Evolutionary conservation across 2,113 vertebrate genomes (phyloP), one percentile per base, ranked within the genome.

Genomic region (Ramphastos sulfuratus): DNA sequence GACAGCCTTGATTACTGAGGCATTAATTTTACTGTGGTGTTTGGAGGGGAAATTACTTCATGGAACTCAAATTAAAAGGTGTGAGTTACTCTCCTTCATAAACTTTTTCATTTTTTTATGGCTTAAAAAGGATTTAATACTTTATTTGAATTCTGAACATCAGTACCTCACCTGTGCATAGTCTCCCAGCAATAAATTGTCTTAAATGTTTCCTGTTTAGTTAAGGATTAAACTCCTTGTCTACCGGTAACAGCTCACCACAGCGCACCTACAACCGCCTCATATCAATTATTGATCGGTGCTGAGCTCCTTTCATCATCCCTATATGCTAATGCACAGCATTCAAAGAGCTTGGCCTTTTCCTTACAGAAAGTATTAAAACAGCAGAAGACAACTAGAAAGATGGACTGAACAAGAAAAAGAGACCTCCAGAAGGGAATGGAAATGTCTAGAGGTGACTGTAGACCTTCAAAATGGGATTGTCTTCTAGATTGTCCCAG

Each of bases 131-230:
- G 75, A 86, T 93, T 83, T 86, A 87, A 92, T 86, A 86, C 48
- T 69, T 39, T 60, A 70, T 66, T 78, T 72, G 79, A 85, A 89
- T 87, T 82, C 85, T 65, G 87, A 82, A 61, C 21, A 6, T 73
- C 90, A 55, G 74, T 42, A 59, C 9, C 21, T 44, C 44, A 30
- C 85, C 86, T 71, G 92, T 89, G 93, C 64, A 67, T 69, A 77
- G 35, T 48, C 8, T 60, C 87, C 80, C 55, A 78, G 85, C 17
- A 91, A 60, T 88, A 93, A 92, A 90, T 93, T 95, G 90, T 90
- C 85, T 86, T 92, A 82, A 91, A 83, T 31, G 50, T 70, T 77
- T 74, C 87, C 83, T 76, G 61, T 88, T 96, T 94, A 91, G 91
- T 88, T 59, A 92, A 93, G 88, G 79, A 89, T 95, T 82, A 93